Conservation (phyloP, 2,113 vertebrate species). For the Diglossa brunneiventris region DNA sequence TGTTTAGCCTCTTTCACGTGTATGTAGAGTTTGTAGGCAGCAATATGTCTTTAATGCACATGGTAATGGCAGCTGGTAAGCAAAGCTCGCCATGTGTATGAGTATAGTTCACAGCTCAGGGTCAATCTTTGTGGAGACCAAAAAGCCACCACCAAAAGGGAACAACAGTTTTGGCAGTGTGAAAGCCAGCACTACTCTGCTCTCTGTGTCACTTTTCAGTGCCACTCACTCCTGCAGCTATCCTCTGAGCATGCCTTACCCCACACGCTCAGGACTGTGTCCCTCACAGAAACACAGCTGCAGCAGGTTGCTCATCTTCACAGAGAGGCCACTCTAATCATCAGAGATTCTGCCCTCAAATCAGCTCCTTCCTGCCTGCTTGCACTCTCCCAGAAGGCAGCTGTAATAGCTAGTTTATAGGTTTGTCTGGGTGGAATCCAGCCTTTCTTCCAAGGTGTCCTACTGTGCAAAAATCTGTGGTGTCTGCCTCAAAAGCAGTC, state of each 20-base stretch:
- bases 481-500: not conserved
- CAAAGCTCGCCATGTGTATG: accelerated
- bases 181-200: not conserved
- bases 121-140: not conserved
- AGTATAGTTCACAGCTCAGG: not conserved
- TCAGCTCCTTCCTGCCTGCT: not conserved
- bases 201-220: not conserved
- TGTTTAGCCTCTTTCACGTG: accelerated
- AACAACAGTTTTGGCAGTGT: not conserved
- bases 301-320: not conserved
- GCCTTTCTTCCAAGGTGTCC: not conserved
- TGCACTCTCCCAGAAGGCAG: not conserved
- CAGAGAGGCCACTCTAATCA: not conserved
- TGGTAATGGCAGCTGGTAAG: not conserved
- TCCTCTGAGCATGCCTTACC: not conserved
- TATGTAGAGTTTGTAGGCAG: not conserved
- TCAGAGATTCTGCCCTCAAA: not conserved
- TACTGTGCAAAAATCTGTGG: not conserved
- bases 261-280: not conserved
- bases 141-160: not conserved
- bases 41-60: not conserved
- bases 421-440: not conserved
- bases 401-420: not conserved
- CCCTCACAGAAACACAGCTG: not conserved
- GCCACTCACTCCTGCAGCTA: not conserved